Conservation (phyloP, 1,140 invertebrate species). For the Sminthurinus signatus region DNA sequence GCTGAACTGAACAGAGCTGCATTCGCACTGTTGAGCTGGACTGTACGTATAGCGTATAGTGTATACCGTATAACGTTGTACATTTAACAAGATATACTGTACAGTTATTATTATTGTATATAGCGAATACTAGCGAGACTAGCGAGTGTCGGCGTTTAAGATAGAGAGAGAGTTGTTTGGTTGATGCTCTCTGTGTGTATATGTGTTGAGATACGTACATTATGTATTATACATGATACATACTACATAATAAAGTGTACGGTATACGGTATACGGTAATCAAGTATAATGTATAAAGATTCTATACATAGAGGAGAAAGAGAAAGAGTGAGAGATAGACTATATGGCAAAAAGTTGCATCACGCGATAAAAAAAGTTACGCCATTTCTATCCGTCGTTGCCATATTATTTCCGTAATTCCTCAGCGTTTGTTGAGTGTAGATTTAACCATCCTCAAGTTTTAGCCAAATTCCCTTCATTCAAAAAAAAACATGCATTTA, state of each 20-base stretch:
- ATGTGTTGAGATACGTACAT: not conserved
- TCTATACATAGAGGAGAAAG: not conserved
- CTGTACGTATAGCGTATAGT: no score
- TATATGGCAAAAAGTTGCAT: conserved; percentile 19
- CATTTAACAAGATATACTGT: no score
- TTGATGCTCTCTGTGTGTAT: no score
- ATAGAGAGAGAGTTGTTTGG: not conserved
- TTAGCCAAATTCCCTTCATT: not conserved
- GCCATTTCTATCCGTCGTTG: conserved; percentile 24
- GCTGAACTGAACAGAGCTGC: no score
- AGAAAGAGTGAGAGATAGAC: not conserved
- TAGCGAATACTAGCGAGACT: no score
- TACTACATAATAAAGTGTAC: no score
- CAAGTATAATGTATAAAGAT: no score
- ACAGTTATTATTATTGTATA: no score
- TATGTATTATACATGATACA: not conserved
- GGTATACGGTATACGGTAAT: not conserved
- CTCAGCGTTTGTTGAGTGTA: conserved; percentile 15
- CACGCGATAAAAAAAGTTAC: conserved; percentile 37
- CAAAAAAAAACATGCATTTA: conserved; percentile 10
- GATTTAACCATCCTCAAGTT: not conserved
- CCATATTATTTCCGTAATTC: conserved; percentile 19
- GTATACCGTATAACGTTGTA: no score
- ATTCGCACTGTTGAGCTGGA: no score
- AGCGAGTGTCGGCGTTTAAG: no score